Percentiles rank a stretch among this genome's conserved stretches.
phyloP scores from a whole-genome alignment of 2,797 vertebrate species.

The Valencia hispanica region DNA sequence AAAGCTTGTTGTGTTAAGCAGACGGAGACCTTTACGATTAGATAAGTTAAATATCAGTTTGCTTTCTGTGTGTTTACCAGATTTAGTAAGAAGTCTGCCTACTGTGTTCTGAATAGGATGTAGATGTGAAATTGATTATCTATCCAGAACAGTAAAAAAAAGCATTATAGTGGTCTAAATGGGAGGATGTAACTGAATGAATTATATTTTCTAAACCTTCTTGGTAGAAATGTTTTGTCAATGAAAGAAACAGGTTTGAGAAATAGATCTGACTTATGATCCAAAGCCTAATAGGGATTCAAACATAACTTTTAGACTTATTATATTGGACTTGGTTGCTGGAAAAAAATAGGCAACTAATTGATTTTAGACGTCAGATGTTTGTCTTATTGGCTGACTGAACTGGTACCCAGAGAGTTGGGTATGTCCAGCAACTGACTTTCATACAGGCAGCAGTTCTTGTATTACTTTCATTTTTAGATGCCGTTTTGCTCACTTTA shows the following conservation, averaged over 20 bases:
- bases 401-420: neutral
- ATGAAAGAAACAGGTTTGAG: neutral
- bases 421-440: neutral
- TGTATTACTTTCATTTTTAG: neutral
- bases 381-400: neutral
- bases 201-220: neutral
- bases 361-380: neutral
- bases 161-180: neutral
- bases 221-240: neutral
- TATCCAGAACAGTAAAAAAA: too few species aligned
- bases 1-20: too few species aligned
- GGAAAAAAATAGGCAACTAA: neutral
- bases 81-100: neutral
- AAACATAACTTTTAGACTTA: neutral
- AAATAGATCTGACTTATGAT: neutral
- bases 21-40: too few species aligned
- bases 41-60: too few species aligned
- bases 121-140: neutral
- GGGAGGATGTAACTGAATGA: neutral
- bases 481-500: neutral
- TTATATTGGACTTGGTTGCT: neutral
- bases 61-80: neutral
- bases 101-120: neutral
- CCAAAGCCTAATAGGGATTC: neutral
- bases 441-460: neutral